Evolutionary conservation across 2,888 invertebrate species (phyloP).

Genomic region (Petrophora chlorosata): DNA sequence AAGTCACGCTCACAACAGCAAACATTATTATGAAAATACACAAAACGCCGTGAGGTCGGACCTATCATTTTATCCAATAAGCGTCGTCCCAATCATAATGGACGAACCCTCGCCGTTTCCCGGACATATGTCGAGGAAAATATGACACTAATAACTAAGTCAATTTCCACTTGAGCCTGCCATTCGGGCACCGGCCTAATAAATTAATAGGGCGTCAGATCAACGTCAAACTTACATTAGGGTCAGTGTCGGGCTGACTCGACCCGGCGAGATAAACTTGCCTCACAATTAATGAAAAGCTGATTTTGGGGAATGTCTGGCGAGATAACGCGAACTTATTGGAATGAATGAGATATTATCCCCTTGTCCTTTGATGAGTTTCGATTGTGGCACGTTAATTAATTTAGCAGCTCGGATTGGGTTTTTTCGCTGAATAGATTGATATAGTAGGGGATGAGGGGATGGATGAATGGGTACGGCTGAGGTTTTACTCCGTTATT

Average conservation of each 20-base stretch:
- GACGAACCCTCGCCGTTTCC: conserved; percentile 48
- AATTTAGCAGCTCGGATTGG: conserved; percentile 47
- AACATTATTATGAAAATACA: conserved; percentile 36
- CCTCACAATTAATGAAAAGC: conserved; percentile 75
- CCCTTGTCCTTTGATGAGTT: conserved; percentile 46
- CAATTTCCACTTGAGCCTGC: conserved; percentile 58
- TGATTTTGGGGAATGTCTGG: conserved; percentile 65
- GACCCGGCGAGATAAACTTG: conserved; percentile 59
- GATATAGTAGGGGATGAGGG: conserved; percentile 16
- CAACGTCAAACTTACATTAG: conserved; percentile 66
- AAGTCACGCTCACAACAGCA: conserved; percentile 18
- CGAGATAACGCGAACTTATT: conserved; percentile 60
- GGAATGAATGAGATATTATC: conserved; percentile 62
- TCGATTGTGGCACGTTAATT: conserved; percentile 56
- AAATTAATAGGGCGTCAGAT: conserved; percentile 76
- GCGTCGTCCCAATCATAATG: conserved; percentile 43
- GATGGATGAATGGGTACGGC: conserved; percentile 16
- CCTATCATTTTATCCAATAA: conserved; percentile 40
- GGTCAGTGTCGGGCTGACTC: conserved; percentile 54
- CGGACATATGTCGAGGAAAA: conserved; percentile 59
- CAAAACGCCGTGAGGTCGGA: conserved; percentile 33
- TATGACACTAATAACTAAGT: conserved; percentile 69
- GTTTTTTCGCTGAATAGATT: conserved; percentile 22
- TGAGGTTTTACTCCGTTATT: conserved; percentile 18
- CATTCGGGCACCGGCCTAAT: conserved; percentile 54